Percentiles rank a stretch among this genome's conserved stretches.
Conservation (phyloP, 2,113 vertebrate genomes). For the Australoheros scitulus region DNA sequence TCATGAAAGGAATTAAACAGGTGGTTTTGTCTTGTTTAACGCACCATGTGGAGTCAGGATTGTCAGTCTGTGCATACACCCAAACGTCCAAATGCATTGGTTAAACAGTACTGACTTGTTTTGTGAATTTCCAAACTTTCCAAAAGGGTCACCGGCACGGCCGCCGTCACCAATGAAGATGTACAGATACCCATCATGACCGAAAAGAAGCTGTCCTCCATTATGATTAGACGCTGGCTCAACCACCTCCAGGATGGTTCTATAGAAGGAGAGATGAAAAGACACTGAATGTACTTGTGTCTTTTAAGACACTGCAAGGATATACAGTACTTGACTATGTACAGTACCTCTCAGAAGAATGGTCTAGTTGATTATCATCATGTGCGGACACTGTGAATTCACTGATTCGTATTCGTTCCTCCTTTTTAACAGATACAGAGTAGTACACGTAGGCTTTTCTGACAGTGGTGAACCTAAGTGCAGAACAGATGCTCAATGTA, state of each 20-base stretch:
- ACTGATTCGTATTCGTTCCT: constrained; percentile 83
- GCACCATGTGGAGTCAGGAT: not conserved
- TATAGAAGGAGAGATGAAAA: not conserved
- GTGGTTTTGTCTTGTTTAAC: not conserved
- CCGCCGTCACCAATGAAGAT: constrained; percentile 87
- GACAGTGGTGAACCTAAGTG: constrained; percentile 69
- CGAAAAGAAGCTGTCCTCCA: constrained; percentile 85
- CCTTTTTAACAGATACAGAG: constrained; percentile 79
- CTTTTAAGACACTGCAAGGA: not conserved
- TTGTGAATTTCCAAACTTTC: constrained; percentile 85
- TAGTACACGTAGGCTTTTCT: constrained; percentile 85
- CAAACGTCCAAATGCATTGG: not conserved
- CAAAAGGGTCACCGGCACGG: constrained; percentile 84
- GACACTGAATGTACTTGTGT: not conserved
- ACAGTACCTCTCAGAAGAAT: constrained; percentile 80
- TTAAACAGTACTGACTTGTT: constrained; percentile 78
- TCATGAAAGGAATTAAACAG: too few relatives aligned
- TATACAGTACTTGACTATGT: not conserved
- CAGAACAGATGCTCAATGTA: not conserved
- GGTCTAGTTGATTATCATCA: constrained; percentile 82
- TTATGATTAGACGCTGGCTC: constrained; percentile 87
- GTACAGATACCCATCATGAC: constrained; percentile 82
- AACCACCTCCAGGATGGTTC: constrained; percentile 79
- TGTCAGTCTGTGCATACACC: not conserved
- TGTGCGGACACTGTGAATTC: constrained; percentile 79